A percentile compares a stretch with the other conserved stretches of the same genome.
Evolutionary conservation across 2,888 invertebrate genomes (phyloP).

Genomic region (Apotomis capreana): DNA sequence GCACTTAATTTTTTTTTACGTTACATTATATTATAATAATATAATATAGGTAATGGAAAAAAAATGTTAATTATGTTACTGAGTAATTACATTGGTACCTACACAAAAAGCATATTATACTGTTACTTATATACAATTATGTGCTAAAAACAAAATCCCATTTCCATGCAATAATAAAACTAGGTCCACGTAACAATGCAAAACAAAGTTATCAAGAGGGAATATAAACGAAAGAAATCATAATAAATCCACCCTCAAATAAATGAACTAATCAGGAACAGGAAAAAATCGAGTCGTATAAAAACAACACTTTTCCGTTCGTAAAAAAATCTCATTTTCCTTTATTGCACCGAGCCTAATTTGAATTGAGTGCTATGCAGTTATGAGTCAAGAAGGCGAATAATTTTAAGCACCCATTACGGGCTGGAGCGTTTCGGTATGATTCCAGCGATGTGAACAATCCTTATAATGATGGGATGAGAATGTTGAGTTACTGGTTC

Average conservation of each 20-base stretch:
- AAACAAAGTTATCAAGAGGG: slow-evolving; percentile 60
- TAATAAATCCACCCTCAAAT: slow-evolving; percentile 76
- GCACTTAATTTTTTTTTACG: too few relatives aligned
- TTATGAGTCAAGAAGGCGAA: slow-evolving; percentile 81
- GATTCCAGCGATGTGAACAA: slow-evolving; percentile 15
- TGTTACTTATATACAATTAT: not conserved
- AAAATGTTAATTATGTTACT: too few relatives aligned
- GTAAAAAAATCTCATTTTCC: slow-evolving; percentile 80
- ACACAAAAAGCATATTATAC: not conserved
- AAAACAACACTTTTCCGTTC: slow-evolving; percentile 78
- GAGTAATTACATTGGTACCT: too few relatives aligned
- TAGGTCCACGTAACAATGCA: slow-evolving; percentile 34
- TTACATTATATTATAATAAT: too few relatives aligned
- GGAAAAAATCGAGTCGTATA: slow-evolving; percentile 71
- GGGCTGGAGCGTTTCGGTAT: slow-evolving; percentile 30
- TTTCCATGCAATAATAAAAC: slow-evolving; percentile 31
- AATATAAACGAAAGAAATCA: slow-evolving; percentile 71
- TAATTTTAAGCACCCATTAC: slow-evolving; percentile 73
- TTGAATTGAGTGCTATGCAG: slow-evolving; percentile 82
- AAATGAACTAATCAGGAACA: slow-evolving; percentile 77
- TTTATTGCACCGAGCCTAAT: slow-evolving; percentile 80
- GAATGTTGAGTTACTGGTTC: not conserved
- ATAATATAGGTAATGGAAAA: too few relatives aligned
- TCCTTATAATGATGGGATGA: not conserved
- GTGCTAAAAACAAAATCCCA: slow-evolving; percentile 25